Evolutionary conservation across 2,797 vertebrate genomes (phyloP).

Genomic region (Tenualosa thibaudeaui): DNA sequence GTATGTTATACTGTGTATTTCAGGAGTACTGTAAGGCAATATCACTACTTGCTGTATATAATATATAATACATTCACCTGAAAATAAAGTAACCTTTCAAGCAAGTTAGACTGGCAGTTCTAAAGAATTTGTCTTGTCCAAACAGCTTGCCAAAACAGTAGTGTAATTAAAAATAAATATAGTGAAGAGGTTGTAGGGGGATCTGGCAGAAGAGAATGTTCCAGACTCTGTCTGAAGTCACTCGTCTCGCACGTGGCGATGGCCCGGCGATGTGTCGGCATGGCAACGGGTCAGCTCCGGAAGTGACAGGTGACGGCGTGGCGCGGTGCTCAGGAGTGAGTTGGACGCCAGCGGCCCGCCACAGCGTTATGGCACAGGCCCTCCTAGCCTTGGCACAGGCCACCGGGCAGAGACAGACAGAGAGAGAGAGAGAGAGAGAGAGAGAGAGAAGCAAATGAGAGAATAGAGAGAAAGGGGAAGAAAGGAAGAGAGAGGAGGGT

Average conservation of each 20-base stretch:
- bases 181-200: background rate
- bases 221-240: background rate
- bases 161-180: background rate
- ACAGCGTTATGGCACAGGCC: background rate
- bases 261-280: constrained; percentile 42
- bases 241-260: constrained; percentile 21
- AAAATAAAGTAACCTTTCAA: background rate
- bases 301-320: constrained; percentile 33
- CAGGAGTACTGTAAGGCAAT: background rate
- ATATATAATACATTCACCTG: background rate
- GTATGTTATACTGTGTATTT: background rate
- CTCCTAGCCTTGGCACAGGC: constrained; percentile 30
- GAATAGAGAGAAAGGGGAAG: background rate
- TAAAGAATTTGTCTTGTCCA: background rate
- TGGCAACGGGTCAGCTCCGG: constrained; percentile 30
- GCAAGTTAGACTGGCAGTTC: background rate
- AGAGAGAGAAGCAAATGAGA: background rate
- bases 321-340: background rate
- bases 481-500: background rate
- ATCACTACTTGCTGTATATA: background rate
- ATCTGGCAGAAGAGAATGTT: background rate
- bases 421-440: constrained; percentile 36
- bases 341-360: background rate
- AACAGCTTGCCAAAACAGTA: background rate
- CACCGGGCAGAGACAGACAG: constrained; percentile 43